These are phyloP conservation scores for Gasterosteus nipponicus DNA, from an alignment of 2,113 vertebrate genomes.

Conservation along the genomic window DNA sequence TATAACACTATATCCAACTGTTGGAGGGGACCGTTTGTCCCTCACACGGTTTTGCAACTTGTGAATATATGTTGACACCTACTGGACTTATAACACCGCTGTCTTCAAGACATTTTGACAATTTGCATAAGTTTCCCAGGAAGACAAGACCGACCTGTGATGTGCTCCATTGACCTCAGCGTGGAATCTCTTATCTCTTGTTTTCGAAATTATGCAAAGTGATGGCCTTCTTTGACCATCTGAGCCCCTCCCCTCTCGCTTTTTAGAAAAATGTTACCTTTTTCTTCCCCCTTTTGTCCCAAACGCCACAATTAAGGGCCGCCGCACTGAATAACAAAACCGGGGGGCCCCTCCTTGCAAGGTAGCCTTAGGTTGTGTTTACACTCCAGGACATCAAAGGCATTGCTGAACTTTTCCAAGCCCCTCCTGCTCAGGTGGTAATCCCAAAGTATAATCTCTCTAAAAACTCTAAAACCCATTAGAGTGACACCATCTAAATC, in stretches of 20 bases:
- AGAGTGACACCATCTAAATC: slow-evolving; percentile 81
- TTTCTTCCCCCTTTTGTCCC: slow-evolving; percentile 73
- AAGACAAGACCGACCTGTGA: slow-evolving; percentile 27
- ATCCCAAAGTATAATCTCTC: slow-evolving; percentile 83
- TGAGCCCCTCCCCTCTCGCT: slow-evolving; percentile 56
- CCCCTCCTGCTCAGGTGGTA: slow-evolving; percentile 82
- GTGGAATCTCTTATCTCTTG: slow-evolving; percentile 40
- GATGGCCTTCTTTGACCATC: slow-evolving; percentile 52
- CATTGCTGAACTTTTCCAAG: slow-evolving; percentile 81
- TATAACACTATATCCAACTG: slow-evolving; percentile 57
- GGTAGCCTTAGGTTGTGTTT: slow-evolving; percentile 82
- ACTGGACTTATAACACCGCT: slow-evolving; percentile 15
- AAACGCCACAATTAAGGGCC: slow-evolving; percentile 79
- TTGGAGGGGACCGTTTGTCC: neutral
- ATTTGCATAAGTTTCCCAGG: slow-evolving; percentile 2
- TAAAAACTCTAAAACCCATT: slow-evolving; percentile 84
- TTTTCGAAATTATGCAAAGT: slow-evolving; percentile 69
- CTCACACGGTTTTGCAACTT: neutral
- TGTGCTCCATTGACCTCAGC: slow-evolving; percentile 34
- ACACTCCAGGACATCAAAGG: slow-evolving; percentile 81
- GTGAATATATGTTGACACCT: neutral
- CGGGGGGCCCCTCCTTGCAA: slow-evolving; percentile 66
- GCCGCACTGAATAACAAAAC: slow-evolving; percentile 82
- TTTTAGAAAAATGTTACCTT: slow-evolving; percentile 74
- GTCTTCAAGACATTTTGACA: neutral